A percentile compares a stretch with the other conserved stretches of the same genome.
Evolutionary conservation across 2,888 invertebrate species (phyloP).

Genomic region (Pteria penguin): DNA sequence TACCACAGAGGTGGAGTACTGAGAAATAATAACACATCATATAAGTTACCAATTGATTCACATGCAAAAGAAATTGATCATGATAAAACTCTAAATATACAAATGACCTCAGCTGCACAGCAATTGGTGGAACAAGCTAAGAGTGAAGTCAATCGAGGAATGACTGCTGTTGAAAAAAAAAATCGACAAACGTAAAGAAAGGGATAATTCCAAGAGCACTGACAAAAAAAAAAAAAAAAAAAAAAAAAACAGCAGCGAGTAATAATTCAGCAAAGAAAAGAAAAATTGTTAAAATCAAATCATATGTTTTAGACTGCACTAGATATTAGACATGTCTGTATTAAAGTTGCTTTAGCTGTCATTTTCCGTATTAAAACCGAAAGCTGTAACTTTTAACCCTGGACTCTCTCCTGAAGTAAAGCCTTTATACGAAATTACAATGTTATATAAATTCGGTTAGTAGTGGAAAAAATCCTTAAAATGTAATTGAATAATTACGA

Average conservation of each 20-base stretch:
- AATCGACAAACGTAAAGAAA: neutral
- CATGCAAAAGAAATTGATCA: neutral
- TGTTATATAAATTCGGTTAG: no score
- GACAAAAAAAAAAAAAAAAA: no score
- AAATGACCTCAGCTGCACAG: constrained; percentile 7
- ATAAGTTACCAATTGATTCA: neutral
- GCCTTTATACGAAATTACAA: no score
- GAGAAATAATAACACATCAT: neutral
- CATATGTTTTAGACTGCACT: constrained; percentile 13
- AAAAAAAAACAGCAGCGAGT: neutral
- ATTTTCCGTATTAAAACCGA: no score
- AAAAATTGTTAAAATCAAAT: constrained; percentile 4
- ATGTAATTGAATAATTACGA: no score
- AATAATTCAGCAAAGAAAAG: neutral
- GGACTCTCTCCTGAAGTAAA: no score
- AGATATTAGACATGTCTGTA: neutral
- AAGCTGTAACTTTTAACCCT: no score
- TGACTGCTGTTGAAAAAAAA: neutral
- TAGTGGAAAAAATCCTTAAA: no score
- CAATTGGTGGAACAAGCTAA: constrained; percentile 1
- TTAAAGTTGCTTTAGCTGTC: no score
- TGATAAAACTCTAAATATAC: neutral
- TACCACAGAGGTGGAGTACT: constrained; percentile 10
- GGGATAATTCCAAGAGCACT: neutral
- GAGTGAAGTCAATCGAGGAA: neutral